Evolutionary conservation across 2,888 invertebrate genomes (phyloP), one percentile per base, ranked within the genome.

Genomic region (Lypha dubia): DNA sequence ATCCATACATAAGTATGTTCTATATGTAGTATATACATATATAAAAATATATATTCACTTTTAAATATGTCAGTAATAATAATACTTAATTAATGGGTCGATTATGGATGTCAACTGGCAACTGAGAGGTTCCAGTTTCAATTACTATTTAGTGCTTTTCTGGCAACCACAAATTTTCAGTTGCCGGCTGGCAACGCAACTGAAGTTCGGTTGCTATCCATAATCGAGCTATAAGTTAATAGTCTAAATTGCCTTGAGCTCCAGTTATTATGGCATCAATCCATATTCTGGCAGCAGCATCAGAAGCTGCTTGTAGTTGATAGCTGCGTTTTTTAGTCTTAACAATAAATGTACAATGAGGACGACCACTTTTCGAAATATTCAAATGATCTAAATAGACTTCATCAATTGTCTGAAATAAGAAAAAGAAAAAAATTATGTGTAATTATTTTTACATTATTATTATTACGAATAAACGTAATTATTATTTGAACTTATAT

Each of bases 321-420:
- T 97, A 98, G 68, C 96, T 94, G 74, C 98, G 94, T 88, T 97
- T 97, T 86, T 96, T 95, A 0, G 98, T 98, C 93, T 98, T 98
- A 80, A 99, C 96, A 89, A 98, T 97, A 92, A 99, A 98, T 3
- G 98, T 98, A 84, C 98, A 94, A 83, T 97, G 96, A 0, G 98
- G 97, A 88, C 96, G 97, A 1, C 98, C 98, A 71, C 98, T 98
- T 92, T 97, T 97, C 0, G 97, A 96, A 1, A 96, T 96, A 92
- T 98, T 97, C 90, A 97, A 95, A 93, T 99, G 98, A 93, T 99
- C 99, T 86, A 98, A 95, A 92, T 98, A 99, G 15, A 99, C 99
- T 93, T 99, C 98, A 93, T 98, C 97, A 88, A 99, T 98, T 41
- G 98, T 97, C 96, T 98, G 94, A 9, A 83, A 82, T 46, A 24